These are phyloP conservation scores for Hesperia comma DNA, from an alignment of 2,888 invertebrate species.

Conservation along the genomic window DNA sequence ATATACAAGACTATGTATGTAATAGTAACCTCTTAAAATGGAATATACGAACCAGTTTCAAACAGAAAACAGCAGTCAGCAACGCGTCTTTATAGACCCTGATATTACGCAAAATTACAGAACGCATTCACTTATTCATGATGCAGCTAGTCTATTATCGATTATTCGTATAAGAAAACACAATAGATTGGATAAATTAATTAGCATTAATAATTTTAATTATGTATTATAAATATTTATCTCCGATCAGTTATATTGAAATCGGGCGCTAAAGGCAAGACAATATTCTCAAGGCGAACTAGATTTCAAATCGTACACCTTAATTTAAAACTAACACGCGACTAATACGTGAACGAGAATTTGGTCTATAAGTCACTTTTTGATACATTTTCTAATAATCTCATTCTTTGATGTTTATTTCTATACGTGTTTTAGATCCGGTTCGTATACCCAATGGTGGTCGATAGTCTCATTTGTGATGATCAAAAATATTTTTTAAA, in stretches of 20 bases:
- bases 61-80: too few relatives aligned
- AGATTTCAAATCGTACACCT: constrained; percentile 7
- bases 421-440: not conserved
- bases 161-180: too few relatives aligned
- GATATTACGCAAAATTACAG: too few relatives aligned
- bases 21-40: too few relatives aligned
- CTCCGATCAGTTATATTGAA: constrained; percentile 8
- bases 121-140: too few relatives aligned
- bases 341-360: constrained; percentile 1
- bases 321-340: constrained; percentile 12
- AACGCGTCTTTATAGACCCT: too few relatives aligned
- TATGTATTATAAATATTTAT: constrained; percentile 10
- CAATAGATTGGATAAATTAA: too few relatives aligned
- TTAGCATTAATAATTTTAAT: not conserved
- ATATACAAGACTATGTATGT: too few relatives aligned
- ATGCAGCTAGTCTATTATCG: too few relatives aligned
- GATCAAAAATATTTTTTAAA: too few relatives aligned
- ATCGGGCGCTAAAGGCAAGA: constrained; percentile 11
- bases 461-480: too few relatives aligned
- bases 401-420: not conserved
- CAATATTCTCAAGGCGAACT: constrained; percentile 20
- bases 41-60: too few relatives aligned
- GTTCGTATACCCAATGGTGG: not conserved
- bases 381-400: constrained; percentile 15
- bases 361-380: not conserved